Percentiles rank a stretch among this genome's conserved stretches.
Evolutionary conservation across 2,888 invertebrate genomes (phyloP).

Genomic region (Agriotes lineatus): DNA sequence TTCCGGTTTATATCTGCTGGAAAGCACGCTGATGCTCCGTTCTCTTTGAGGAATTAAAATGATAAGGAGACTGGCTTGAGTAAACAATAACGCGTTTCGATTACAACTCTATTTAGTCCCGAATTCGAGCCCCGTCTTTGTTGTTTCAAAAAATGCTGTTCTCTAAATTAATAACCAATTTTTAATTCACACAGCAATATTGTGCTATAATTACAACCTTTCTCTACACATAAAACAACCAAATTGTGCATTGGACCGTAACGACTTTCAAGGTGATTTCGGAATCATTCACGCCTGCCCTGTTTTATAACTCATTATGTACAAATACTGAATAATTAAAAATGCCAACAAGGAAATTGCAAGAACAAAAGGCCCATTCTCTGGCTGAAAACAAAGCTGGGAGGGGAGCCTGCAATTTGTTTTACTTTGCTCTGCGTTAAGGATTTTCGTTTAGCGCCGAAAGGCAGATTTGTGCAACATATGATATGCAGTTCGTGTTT

Average conservation of each 20-base stretch:
- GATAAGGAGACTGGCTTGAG: too few species aligned
- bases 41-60: too few species aligned
- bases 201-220: too few species aligned
- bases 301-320: slow-evolving; percentile 8
- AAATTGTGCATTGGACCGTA: neutral
- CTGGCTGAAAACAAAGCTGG: slow-evolving; percentile 5
- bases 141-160: too few species aligned
- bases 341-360: slow-evolving; percentile 28
- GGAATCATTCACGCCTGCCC: slow-evolving; percentile 14
- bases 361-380: slow-evolving; percentile 23
- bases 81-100: too few species aligned
- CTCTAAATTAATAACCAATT: too few species aligned
- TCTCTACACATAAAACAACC: too few species aligned
- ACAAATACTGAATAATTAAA: slow-evolving; percentile 32
- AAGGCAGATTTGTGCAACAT: slow-evolving; percentile 4
- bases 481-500: neutral
- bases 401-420: slow-evolving; percentile 3
- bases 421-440: slow-evolving; percentile 5
- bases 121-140: too few species aligned
- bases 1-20: too few species aligned
- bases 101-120: too few species aligned
- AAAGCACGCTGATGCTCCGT: too few species aligned
- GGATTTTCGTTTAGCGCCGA: neutral
- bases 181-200: too few species aligned
- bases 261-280: neutral